These are phyloP conservation scores for Trinectes maculatus DNA, from an alignment of 2,113 vertebrate species.

Conservation along the genomic window DNA sequence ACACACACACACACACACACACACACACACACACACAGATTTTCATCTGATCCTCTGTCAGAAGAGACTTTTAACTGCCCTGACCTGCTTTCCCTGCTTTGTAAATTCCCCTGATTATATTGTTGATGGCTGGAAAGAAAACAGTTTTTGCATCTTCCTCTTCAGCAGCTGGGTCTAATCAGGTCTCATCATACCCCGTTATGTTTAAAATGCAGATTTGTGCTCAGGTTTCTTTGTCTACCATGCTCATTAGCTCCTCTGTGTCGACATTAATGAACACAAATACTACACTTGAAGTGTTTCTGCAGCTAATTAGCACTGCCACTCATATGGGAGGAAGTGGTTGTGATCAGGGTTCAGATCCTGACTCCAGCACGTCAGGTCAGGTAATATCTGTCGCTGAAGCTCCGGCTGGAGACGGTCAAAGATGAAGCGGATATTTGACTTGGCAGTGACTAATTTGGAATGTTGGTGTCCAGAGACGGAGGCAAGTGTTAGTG, in stretches of 20 bases:
- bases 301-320: conserved; percentile 41
- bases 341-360: background rate
- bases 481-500: conserved; percentile 35
- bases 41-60: conserved; percentile 38
- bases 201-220: conserved; percentile 49
- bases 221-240: conserved; percentile 55
- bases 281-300: conserved; percentile 32
- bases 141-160: conserved; percentile 51
- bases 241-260: conserved; percentile 46
- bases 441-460: conserved; percentile 61
- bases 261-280: conserved; percentile 36
- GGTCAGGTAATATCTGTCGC: background rate
- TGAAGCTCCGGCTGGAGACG: background rate
- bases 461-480: conserved; percentile 49
- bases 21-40: conserved; percentile 22
- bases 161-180: conserved; percentile 53
- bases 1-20: too few relatives aligned
- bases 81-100: conserved; percentile 38
- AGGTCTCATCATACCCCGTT: conserved; percentile 51
- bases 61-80: conserved; percentile 4
- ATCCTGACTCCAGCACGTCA: background rate
- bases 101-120: conserved; percentile 41
- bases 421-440: conserved; percentile 41
- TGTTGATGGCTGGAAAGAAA: conserved; percentile 47
- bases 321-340: conserved; percentile 43